Evolutionary conservation across 1,140 invertebrate genomes (phyloP), one percentile per base, ranked within the genome.

Genomic region (Oreohelix idahoensis): DNA sequence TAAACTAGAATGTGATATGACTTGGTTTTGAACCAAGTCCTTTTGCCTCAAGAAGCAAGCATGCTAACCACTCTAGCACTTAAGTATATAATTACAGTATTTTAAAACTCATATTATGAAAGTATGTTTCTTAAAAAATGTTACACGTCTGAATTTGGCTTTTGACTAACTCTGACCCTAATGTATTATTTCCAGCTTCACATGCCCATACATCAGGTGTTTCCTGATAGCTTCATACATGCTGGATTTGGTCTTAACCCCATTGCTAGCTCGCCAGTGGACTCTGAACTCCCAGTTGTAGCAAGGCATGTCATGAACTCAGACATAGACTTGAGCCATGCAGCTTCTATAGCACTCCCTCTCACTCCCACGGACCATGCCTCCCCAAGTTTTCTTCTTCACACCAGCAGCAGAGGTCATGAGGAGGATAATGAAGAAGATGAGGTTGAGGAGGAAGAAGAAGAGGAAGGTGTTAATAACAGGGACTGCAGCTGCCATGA

Each of bases 241-340:
- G 42, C 42, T 45, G 35, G 42, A 26, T 70, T 69, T 70, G 23
- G 23, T 32, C 79, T 81, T 5, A 81, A 81, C 42, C 29, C 79
- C 20, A 81, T 81, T n/a, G 79, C 79, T 20, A 81, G 79, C 42
- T 81, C 79, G 1, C 79, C 79, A 35, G 29, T 81, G 26, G 79
- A 81, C 69, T 49, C 79, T 17, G 66, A 81, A 29, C 32, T 81
- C 15, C 66, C 70, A 29, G 23, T 36, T 23, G 53, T 81, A 36
- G 39, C 17, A 38, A 29, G 23, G 45, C 17, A 35, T 58, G 1
- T 32, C 10, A 20, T 70, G 69, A 38, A 71, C 45, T 39, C 38
- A 15, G 79, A 81, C 29, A 29, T 73, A 15, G 79, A 81, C 29
- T 36, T 73, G 42, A 49, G 15, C 26, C 39, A 81, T 45, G 79